Base-by-base conservation (phyloP, 1,140 invertebrate genomes). In the Cyphomyrmex costatus region DNA sequence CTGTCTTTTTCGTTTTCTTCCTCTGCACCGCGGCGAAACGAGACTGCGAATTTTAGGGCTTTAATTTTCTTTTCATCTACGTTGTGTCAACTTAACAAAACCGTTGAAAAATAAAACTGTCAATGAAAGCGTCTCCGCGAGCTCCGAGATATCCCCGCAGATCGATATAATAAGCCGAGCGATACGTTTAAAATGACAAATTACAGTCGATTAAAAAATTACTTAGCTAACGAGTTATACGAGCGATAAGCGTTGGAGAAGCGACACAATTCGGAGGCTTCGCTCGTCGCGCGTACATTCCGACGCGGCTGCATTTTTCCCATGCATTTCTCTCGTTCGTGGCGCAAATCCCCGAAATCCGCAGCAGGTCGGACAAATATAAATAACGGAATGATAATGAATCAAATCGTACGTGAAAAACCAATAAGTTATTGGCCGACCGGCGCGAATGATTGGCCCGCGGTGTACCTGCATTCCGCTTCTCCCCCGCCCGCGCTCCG, bases 361-460 rank as follows among this genome's bases (percentile, higher is more conserved):
- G 89, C 86, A 77, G 71, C 89, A 78, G 91, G 91, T 90, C 91
- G 91, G 89, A 89, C 92, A 93, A 93, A 94, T 94, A 94, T 94
- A 94, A 94, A 94, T 93, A 94, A 94, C 93, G 89, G 93, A 94
- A 94, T 94, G 93, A 94, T 94, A 94, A 94, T 94, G 92, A 93
- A 94, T 94, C 92, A 94, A 93, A 94, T 94, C 93, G 93, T 92
- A 91, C 91, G 93, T 91, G 92, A 94, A 94, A 94, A 94, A 94
- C 94, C 93, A 94, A 93, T 94, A 94, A 94, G 92, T 94, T 94
- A 94, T 94, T 93, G 93, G 88, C 89, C 77, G 86, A 89, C 87
- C 88, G 90, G 90, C 93, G 92, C 93, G 92, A 93, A 94, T 94
- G 93, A 94, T 94, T 94, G 93, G 93, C 87, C 61, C 86, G 88